A percentile compares a stretch with the other conserved stretches of the same genome.
Evolutionary conservation across 2,888 invertebrate genomes (phyloP).

Genomic region (Cinara cedri): DNA sequence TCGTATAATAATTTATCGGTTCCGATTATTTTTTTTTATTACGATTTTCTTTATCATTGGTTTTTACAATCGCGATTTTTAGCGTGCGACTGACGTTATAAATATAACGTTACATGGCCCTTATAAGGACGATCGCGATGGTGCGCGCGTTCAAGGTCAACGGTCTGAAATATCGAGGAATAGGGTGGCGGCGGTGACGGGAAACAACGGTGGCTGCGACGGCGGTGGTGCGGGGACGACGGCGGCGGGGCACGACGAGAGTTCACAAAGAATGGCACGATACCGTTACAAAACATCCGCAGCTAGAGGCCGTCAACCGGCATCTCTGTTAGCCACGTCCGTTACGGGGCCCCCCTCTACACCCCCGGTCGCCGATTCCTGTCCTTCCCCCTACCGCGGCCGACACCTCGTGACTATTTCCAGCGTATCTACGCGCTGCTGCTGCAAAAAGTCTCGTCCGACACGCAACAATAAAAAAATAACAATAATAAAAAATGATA

Average conservation of each 20-base stretch:
- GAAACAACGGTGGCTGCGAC: conserved; percentile 42
- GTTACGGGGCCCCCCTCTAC: conserved; percentile 31
- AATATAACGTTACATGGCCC: conserved; percentile 56
- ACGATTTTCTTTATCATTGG: neutral
- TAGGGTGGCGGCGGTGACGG: conserved; percentile 40
- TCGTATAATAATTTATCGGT: neutral
- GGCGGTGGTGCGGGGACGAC: conserved; percentile 5
- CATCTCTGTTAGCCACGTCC: conserved; percentile 57
- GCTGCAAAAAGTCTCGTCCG: conserved; percentile 31
- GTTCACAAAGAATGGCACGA: conserved; percentile 57
- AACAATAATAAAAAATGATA: no score
- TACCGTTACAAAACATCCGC: conserved; percentile 57
- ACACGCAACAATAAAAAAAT: neutral
- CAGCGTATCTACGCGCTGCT: conserved; percentile 3
- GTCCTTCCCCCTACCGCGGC: conserved; percentile 31
- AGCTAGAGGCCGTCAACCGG: conserved; percentile 57
- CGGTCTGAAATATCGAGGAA: conserved; percentile 55
- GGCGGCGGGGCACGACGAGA: conserved; percentile 46
- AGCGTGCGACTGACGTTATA: neutral
- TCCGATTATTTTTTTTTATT: neutral
- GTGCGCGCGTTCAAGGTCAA: conserved; percentile 56
- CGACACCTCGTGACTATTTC: conserved; percentile 47
- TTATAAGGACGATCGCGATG: conserved; percentile 45
- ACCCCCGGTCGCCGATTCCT: conserved; percentile 16
- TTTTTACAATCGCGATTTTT: conserved; percentile 2